phyloP scores from a whole-genome alignment of 2,888 invertebrate species.

The Tenthredo amoena region DNA sequence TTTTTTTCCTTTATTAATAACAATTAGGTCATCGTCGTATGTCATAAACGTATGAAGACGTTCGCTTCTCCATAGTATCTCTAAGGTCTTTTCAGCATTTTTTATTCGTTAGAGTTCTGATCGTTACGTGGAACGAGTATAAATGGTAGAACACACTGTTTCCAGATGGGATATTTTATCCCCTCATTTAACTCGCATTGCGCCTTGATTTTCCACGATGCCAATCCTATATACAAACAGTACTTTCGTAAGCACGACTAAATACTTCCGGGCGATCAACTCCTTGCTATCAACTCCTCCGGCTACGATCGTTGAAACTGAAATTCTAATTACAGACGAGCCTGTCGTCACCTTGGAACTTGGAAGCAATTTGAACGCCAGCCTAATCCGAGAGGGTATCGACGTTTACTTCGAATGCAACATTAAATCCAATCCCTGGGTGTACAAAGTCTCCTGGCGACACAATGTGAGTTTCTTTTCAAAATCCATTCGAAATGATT shows the following conservation, averaged over 20 bases:
- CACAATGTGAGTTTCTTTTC: constrained; percentile 81
- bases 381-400: constrained; percentile 91
- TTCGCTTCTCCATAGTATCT: neutral
- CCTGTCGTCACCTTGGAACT: constrained; percentile 91
- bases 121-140: neutral
- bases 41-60: neutral
- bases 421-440: constrained; percentile 93
- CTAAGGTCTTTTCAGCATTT: neutral
- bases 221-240: neutral
- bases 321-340: constrained; percentile 83
- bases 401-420: constrained; percentile 96
- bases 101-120: neutral
- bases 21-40: neutral
- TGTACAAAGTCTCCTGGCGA: constrained; percentile 88
- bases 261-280: constrained; percentile 27
- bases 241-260: neutral
- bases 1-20: neutral
- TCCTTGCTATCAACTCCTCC: neutral
- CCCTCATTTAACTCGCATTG: neutral
- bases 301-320: constrained; percentile 9
- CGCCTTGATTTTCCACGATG: neutral
- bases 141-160: neutral
- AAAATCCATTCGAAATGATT: neutral
- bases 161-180: neutral
- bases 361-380: constrained; percentile 90